A percentile compares a stretch with the other conserved stretches of the same genome.
Evolutionary conservation across 2,888 invertebrate genomes (phyloP).

Genomic region (Philereme vetulata): DNA sequence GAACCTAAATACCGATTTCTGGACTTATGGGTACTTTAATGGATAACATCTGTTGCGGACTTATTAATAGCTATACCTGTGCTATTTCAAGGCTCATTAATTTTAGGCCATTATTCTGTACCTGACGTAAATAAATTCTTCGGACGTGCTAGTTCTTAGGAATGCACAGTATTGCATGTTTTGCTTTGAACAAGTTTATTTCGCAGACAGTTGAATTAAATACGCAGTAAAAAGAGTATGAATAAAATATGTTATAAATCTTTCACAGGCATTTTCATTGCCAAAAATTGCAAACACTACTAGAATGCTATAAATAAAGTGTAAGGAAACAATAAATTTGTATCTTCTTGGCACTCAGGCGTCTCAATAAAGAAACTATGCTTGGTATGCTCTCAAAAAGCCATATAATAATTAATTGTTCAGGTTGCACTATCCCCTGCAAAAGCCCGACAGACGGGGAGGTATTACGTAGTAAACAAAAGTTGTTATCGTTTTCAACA

Average conservation of each 20-base stretch:
- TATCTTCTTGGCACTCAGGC: constrained; percentile 32
- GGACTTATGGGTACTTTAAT: constrained; percentile 9
- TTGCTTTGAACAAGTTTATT: neutral
- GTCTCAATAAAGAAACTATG: constrained; percentile 68
- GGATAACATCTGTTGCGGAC: constrained; percentile 2
- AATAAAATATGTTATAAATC: constrained; percentile 12
- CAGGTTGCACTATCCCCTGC: constrained; percentile 50
- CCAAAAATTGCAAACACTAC: constrained; percentile 17
- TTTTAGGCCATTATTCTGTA: neutral
- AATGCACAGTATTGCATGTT: no score
- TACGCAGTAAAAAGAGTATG: constrained; percentile 10
- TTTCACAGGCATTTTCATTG: constrained; percentile 18
- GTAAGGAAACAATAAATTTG: constrained; percentile 39
- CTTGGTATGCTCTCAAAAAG: constrained; percentile 63
- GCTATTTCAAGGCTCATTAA: constrained; percentile 13
- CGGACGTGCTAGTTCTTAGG: neutral
- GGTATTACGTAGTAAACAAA: neutral
- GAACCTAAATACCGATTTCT: constrained; percentile 47
- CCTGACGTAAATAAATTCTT: neutral
- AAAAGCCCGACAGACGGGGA: constrained; percentile 49
- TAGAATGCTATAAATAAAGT: constrained; percentile 35
- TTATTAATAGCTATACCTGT: constrained; percentile 24
- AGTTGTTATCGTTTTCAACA: no score
- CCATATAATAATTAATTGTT: constrained; percentile 73
- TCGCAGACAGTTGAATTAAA: constrained; percentile 11